These are phyloP conservation scores for Palythoa grandiflora DNA, from an alignment of 92 coral and sea anemone genomes.

Conservation along the genomic window DNA sequence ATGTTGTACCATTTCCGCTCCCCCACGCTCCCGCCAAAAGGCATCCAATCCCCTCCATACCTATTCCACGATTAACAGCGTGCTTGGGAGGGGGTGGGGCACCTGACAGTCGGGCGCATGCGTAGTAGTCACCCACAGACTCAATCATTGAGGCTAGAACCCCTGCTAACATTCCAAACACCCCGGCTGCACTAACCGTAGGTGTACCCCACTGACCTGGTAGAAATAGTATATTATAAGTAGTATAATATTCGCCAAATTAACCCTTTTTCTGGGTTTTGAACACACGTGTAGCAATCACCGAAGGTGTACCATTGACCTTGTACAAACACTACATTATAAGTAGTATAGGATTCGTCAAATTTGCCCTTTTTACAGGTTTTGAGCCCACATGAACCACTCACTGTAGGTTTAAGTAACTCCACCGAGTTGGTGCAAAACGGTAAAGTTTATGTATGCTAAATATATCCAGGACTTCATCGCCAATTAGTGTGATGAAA, in stretches of 20 bases:
- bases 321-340: too few relatives aligned
- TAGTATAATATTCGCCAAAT: not conserved
- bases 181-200: conserved; percentile 91
- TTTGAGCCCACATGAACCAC: too few relatives aligned
- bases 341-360: too few relatives aligned
- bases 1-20: conserved; percentile 89
- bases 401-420: too few relatives aligned
- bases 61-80: conserved; percentile 95
- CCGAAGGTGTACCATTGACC: not conserved
- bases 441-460: too few relatives aligned
- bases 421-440: too few relatives aligned
- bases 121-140: conserved; percentile 98
- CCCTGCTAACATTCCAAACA: conserved; percentile 97
- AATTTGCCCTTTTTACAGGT: too few relatives aligned
- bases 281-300: not conserved
- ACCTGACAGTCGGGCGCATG: conserved; percentile 94
- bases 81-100: conserved; percentile 97
- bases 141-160: conserved; percentile 94
- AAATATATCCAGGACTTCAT: too few relatives aligned
- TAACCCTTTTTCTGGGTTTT: not conserved
- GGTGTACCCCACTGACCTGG: conserved; percentile 98
- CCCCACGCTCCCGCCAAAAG: conserved; percentile 88
- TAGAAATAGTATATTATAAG: not conserved
- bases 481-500: too few relatives aligned
- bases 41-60: conserved; percentile 92